Evolutionary conservation across 2,797 vertebrate species (phyloP), one percentile per base, ranked within the genome.

Genomic region (Etheostoma perlongum): DNA sequence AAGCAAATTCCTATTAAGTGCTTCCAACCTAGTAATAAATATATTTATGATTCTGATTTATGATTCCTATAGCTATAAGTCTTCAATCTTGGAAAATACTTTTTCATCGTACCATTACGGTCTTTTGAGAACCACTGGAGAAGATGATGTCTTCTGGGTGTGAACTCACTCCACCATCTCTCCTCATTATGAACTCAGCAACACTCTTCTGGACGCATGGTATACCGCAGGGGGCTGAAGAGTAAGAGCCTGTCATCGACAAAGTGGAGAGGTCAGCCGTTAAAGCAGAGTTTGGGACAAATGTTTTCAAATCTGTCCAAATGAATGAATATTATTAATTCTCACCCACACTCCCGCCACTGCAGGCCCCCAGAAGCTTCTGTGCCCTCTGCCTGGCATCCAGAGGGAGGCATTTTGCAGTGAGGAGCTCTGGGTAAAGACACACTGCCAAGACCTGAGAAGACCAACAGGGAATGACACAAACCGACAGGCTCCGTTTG

Each of bases 371-470:
- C 16, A 81, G 57, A 42, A 81, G 51, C 62, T 2, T 9, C 55
- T 52, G 21, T 1, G 73, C 68, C 25, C 46, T 55, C 51, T 36
- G 73, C 25, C 46, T 57, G 46, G 33, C 73, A 30, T 81, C 79
- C 46, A 3, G 44, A 52, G 67, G 67, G 30, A 72, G 13, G n/a
- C 16, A 12, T 4, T 58, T 7, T 1, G 58, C 68, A 47, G 52
- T 3, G 4, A 81, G 73, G 30, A 81, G 44, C 13, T 67, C 10
- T 0, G 67, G 63, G 51, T 76, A 67, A 21, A 76, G 1, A 58
- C 79, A 76, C 14, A 0, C 62, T 5, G 79, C 73, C 58, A 76
- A 23, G 2, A 76, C 73, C 73, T 76, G 57, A 36, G 4, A 30
- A 12, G 19, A 49, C 19, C 61, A 18, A 46, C 30, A 51, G 19